These are phyloP conservation scores for Leptinotarsa juncta DNA, from an alignment of 2,888 invertebrate species.

Conservation along the genomic window DNA sequence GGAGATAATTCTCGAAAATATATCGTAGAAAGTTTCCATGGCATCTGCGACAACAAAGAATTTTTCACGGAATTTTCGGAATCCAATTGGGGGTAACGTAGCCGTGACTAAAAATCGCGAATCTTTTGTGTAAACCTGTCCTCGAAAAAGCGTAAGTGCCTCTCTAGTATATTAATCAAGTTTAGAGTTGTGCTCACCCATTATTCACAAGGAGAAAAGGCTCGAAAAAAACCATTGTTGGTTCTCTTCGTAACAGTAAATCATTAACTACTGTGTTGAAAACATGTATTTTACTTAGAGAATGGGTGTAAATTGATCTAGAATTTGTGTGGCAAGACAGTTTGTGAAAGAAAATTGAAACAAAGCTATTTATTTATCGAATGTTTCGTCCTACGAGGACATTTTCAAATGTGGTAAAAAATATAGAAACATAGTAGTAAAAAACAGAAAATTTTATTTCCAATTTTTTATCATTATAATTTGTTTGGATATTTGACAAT, in stretches of 20 bases:
- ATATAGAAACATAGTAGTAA: no score
- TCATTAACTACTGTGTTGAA: not conserved
- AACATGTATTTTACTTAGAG: no score
- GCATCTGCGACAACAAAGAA: not conserved
- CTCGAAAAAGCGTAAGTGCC: not conserved
- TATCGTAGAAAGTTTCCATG: not conserved
- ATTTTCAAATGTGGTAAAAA: no score
- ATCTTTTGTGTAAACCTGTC: conserved; percentile 14
- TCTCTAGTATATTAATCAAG: conserved; percentile 20
- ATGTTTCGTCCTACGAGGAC: no score
- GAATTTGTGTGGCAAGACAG: no score
- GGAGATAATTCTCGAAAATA: not conserved
- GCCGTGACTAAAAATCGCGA: conserved; percentile 7
- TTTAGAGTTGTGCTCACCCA: conserved; percentile 1
- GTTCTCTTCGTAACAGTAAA: not conserved
- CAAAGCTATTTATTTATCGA: no score
- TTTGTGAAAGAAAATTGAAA: no score
- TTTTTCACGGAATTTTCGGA: not conserved
- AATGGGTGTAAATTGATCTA: no score
- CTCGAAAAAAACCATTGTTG: not conserved
- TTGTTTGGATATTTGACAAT: no score
- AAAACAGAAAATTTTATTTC: no score
- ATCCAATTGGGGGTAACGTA: not conserved
- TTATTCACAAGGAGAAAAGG: not conserved
- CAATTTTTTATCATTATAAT: no score